Percentiles rank a stretch among this genome's conserved stretches.
Evolutionary conservation across 2,113 vertebrate genomes (phyloP).

Genomic region (Ranitomeya imitator): DNA sequence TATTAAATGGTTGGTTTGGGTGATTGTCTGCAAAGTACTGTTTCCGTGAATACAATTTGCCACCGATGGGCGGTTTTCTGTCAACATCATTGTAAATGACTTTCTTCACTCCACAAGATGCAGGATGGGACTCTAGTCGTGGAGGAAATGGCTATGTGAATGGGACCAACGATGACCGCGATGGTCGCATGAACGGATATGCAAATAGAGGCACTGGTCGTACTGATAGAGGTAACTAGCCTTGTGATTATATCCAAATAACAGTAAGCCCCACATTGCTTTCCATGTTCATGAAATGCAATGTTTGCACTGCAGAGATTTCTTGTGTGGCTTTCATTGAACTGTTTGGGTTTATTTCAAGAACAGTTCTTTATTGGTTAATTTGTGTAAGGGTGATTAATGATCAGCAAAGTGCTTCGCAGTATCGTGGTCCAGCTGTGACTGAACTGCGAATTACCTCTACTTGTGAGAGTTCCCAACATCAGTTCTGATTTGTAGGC

Average conservation of each 20-base stretch:
- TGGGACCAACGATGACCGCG: constrained; percentile 74
- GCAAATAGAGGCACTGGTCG: constrained; percentile 73
- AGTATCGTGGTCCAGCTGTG: too few species aligned
- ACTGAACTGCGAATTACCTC: too few species aligned
- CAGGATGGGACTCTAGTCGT: constrained; percentile 71
- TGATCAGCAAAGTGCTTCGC: too few species aligned
- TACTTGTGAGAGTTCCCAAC: too few species aligned
- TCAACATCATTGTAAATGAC: neutral
- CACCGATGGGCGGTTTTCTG: neutral
- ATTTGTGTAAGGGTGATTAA: too few species aligned
- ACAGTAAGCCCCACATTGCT: too few species aligned
- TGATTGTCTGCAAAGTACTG: neutral
- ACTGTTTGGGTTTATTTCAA: too few species aligned
- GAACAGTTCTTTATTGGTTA: too few species aligned
- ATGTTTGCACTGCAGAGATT: too few species aligned
- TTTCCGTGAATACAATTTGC: neutral
- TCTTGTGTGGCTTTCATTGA: too few species aligned
- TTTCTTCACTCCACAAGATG: constrained; percentile 65
- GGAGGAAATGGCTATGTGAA: constrained; percentile 81
- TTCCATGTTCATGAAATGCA: too few species aligned
- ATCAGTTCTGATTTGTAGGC: too few species aligned
- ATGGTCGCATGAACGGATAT: constrained; percentile 76
- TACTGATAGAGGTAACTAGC: constrained; percentile 72
- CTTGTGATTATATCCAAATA: neutral
- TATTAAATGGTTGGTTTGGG: constrained; percentile 11